These are phyloP conservation scores for Xenotilapia longispinis DNA, from an alignment of 2,113 vertebrate genomes.

Conservation along the genomic window DNA sequence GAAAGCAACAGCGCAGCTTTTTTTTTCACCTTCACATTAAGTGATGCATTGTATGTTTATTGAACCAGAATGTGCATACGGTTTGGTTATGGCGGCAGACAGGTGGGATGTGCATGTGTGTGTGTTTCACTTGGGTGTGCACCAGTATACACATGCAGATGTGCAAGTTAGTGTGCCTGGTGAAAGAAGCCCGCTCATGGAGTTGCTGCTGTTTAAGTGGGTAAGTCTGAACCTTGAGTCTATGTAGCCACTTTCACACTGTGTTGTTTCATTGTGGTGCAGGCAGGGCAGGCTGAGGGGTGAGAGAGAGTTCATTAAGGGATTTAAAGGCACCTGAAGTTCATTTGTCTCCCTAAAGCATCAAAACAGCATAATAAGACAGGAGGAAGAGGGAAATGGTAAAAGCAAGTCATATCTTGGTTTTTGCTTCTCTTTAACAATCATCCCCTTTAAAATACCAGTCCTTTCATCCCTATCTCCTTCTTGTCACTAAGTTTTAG, in stretches of 20 bases:
- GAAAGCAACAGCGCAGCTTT: not conserved
- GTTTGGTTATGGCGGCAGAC: not conserved
- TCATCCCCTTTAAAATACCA: conserved; percentile 31
- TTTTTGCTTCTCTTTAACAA: conserved; percentile 32
- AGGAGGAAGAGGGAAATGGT: conserved; percentile 9
- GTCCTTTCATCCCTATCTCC: conserved; percentile 37
- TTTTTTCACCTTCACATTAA: not conserved
- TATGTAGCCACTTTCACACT: not conserved
- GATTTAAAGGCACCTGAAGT: conserved; percentile 69
- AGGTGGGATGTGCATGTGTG: not conserved
- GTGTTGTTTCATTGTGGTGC: conserved; percentile 18
- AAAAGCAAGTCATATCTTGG: conserved; percentile 10
- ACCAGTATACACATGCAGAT: not conserved
- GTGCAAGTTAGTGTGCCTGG: not conserved
- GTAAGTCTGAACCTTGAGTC: not conserved
- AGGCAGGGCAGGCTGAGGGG: conserved; percentile 42
- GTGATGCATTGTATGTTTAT: not conserved
- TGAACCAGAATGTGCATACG: not conserved
- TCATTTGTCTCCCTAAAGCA: conserved; percentile 66
- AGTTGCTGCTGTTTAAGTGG: not conserved
- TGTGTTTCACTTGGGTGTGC: not conserved
- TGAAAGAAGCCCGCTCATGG: not conserved
- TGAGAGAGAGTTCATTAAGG: conserved; percentile 68
- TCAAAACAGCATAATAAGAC: conserved; percentile 59
- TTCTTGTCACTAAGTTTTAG: conserved; percentile 21